Base-by-base conservation (phyloP, 2,888 invertebrate genomes). In the Myopa tessellatipennis region DNA sequence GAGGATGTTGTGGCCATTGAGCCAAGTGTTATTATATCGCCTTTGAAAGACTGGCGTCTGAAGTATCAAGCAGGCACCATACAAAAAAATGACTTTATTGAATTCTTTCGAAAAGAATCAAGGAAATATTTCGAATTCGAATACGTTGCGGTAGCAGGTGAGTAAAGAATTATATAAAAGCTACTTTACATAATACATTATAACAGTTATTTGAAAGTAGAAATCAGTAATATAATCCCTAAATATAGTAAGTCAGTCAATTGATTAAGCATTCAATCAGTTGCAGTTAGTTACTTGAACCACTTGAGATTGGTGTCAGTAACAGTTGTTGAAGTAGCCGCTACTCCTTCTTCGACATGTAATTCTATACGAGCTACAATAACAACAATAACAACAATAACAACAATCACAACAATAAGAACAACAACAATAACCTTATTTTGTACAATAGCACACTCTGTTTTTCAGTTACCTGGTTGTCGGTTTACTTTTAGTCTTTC, bases 41-140 rank as follows among this genome's bases (percentile, higher is more conserved):
- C 87, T 14, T 78, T 89, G 16, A 90, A 89, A 83, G 87, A 89
- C 82, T 89, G 90, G 89, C 87, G 89, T 78, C 84, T 88, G 12
- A 88, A 88, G 81, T 85, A 85, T 65, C 88, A 88, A 78, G 83
- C 86, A 73, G 89, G 88, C 68, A 87, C 87, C 75, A 81, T 89
- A 76, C 82, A 84, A 63, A 83, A 85, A 78, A 84, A 82, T 65
- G 88, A 89, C 79, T 85, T 90, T 67, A 84, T 86, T 26, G 87
- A 87, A 16, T 88, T 86, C 80, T 89, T 90, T 82, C 86, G 87
- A 80, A 85, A 84, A 76, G 83, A 87, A 80, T 83, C 89, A 38
- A 86, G 88, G 77, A 88, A 88, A 79, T 90, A 86, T 82, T 88
- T 89, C 69, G 86, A 86, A 77, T 86, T 86, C 80, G 86, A 86